Conservation (phyloP, 2,797 vertebrate genomes). For the Anableps anableps region DNA sequence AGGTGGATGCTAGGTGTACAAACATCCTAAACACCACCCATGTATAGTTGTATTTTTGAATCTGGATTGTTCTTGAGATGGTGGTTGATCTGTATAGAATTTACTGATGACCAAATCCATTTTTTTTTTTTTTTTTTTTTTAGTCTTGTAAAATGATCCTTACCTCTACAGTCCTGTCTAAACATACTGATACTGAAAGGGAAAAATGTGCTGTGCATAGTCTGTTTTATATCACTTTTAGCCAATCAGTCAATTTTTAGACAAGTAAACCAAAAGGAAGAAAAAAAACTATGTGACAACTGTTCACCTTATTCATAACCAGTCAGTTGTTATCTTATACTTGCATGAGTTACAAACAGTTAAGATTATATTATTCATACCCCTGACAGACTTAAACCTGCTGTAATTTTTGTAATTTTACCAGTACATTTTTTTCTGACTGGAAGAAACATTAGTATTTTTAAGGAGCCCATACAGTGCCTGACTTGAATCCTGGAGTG, state of each 20-base stretch:
- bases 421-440: neutral
- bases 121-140: neutral
- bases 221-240: neutral
- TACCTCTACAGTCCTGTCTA: neutral
- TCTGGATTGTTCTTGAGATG: neutral
- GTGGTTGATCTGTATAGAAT: neutral
- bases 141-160: neutral
- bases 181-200: neutral
- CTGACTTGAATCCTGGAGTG: too few species aligned
- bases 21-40: slow-evolving; percentile 29
- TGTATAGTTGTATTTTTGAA: slow-evolving; percentile 41
- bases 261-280: neutral
- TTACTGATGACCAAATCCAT: neutral
- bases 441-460: neutral
- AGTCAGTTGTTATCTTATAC: neutral
- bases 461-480: neutral
- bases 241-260: neutral
- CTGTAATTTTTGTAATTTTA: neutral
- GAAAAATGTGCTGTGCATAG: neutral
- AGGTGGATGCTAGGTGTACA: slow-evolving; percentile 21
- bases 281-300: neutral
- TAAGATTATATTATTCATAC: neutral
- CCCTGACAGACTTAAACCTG: neutral
- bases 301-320: neutral
- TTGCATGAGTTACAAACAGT: neutral